Percentiles rank a stretch among this genome's conserved stretches.
These are phyloP conservation scores for Camptogramma bilineatum DNA, from an alignment of 2,888 invertebrate genomes.

Conservation along the genomic window DNA sequence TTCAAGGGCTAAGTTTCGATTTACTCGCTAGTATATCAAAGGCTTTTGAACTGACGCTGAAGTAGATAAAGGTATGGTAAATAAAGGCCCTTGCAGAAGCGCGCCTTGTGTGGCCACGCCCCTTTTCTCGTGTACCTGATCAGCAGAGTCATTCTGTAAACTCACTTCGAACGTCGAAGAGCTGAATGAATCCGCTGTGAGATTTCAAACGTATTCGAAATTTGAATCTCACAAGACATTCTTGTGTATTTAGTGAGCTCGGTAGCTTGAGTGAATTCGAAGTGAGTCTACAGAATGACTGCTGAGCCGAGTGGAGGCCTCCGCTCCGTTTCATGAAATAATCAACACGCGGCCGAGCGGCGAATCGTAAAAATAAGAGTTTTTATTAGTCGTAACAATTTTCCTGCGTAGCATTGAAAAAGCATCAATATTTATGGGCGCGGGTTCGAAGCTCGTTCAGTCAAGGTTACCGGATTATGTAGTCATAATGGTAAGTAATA, in stretches of 20 bases:
- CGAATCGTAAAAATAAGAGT: slow-evolving; percentile 46
- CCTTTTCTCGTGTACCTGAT: too few species aligned
- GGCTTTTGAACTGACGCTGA: not conserved
- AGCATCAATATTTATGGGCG: slow-evolving; percentile 46
- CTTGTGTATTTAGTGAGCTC: too few species aligned
- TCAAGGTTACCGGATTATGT: slow-evolving; percentile 34
- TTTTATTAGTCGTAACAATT: slow-evolving; percentile 49
- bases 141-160: too few species aligned
- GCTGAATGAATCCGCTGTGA: too few species aligned
- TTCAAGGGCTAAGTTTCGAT: not conserved
- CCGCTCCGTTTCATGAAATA: slow-evolving; percentile 42
- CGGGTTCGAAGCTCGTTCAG: slow-evolving; percentile 30
- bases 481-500: slow-evolving; percentile 37
- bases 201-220: too few species aligned
- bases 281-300: too few species aligned
- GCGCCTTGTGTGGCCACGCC: not conserved
- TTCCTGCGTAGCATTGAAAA: slow-evolving; percentile 44
- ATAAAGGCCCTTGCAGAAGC: not conserved
- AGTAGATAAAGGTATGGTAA: not conserved
- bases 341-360: slow-evolving; percentile 44
- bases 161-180: too few species aligned
- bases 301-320: not conserved
- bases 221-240: too few species aligned
- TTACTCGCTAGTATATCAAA: not conserved
- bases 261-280: too few species aligned